Percentiles rank a stretch among this genome's conserved stretches.
phyloP scores from a whole-genome alignment of 2,797 vertebrate species.

The Furcifer pardalis region DNA sequence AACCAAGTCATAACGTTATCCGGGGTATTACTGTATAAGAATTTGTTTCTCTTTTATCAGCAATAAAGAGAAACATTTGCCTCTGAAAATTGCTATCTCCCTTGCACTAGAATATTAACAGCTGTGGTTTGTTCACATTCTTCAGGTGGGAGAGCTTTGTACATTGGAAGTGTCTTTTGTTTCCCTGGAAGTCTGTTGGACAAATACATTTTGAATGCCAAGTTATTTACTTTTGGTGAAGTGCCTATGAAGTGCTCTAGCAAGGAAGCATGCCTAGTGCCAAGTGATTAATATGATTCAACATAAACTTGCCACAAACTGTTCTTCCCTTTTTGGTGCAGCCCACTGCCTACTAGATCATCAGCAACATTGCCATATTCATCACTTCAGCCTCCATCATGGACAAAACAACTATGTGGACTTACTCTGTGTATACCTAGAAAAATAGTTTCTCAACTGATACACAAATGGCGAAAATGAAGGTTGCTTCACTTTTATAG shows the following conservation, averaged over 20 bases:
- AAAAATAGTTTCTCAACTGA: background rate
- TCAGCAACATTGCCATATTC: background rate
- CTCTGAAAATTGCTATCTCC: background rate
- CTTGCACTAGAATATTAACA: slow-evolving; percentile 30
- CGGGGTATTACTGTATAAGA: too few relatives aligned
- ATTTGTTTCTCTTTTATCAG: slow-evolving; percentile 36
- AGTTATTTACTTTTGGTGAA: background rate
- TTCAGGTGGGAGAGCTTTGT: background rate
- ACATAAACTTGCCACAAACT: background rate
- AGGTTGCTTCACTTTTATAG: background rate
- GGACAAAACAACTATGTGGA: background rate
- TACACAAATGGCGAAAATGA: background rate
- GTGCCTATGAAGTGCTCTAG: background rate
- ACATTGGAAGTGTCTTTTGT: background rate
- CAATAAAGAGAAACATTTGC: background rate
- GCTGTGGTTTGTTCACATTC: background rate
- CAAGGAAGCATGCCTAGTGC: background rate
- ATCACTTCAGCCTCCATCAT: background rate
- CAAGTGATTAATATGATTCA: background rate
- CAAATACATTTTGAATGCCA: background rate
- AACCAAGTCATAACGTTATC: too few relatives aligned
- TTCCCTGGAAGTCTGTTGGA: background rate
- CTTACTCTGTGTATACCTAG: background rate
- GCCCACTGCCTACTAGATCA: background rate
- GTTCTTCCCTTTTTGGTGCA: background rate